Evolutionary conservation across 2,888 invertebrate genomes (phyloP), one percentile per base, ranked within the genome.

Genomic region (Auanema freiburgensis): DNA sequence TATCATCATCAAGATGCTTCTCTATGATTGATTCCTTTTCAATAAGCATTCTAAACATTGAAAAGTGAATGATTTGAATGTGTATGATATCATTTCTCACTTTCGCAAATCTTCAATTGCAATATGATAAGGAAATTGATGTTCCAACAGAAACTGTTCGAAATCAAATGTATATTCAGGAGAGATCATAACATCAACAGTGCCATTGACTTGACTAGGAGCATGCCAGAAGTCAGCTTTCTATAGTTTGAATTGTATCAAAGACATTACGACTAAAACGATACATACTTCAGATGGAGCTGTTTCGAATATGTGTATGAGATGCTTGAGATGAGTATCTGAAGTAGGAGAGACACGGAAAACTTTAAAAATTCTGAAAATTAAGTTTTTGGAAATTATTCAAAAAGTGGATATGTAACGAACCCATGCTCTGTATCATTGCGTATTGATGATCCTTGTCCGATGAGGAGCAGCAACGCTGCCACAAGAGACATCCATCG

Each of bases 201-300:
- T 74, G 3, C 70, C 60, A 25, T 80, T 80, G 21, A 76, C 65
- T 5, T 65, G 62, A 4, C 74, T 68, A 1, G 81, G 81, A 21
- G 74, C 71, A 44, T 75, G 70, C 81, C 81, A 81, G 57, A 81
- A 81, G 56, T 81, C 81, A 11, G 74, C 74, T 16, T 62, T 49
- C 67, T 72, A 58, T n/a, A 44, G 12, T 33, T 3, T 52, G 16
- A n/a, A n/a, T 12, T 33, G 6, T 54, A 5, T n/a, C 1, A 18
- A 40, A 8, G 14, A 63, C 51, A 54, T 72, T 42, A 54, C 33
- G 42, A 58, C n/a, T n/a, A 18, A n/a, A 57, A 5, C 12, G 46
- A 10, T 33, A 18, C 60, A 43, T 43, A 69, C 69, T 18, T 74
- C 74, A 6, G 66, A 64, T 46, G 63, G 58, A n/a, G 74, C 76